Base-by-base conservation (phyloP, 2,113 vertebrate genomes). In the Nipponia nippon region DNA sequence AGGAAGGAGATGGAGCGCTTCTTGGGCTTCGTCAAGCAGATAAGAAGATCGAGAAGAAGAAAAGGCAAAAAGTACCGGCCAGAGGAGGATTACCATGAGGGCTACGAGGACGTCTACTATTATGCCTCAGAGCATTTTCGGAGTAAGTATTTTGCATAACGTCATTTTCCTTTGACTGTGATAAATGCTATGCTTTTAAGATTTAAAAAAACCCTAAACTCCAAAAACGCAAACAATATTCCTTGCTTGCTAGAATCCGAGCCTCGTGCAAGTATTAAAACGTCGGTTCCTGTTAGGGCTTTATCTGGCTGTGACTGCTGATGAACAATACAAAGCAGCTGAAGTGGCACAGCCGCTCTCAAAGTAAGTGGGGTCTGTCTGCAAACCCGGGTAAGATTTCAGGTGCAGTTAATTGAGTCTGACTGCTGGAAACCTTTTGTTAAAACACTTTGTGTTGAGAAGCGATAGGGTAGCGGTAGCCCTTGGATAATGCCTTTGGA, bases 41-140 rank as follows among this genome's bases (percentile, higher is more conserved):
- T 99, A 91, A 97, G 99, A 92, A 98, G 99, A 90, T 99, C 99
- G 1, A 98, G 99, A 96, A 99, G 99, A 96, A 99, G 99, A 97
- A 98, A 99, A 96, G 99, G 99, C 79, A 99, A 99, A 98, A 99
- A 99, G 98, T 99, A 99, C 98, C 98, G 99, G 34, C 99, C 99
- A 1, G 99, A 99, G 97, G 99, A 99, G 98, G 99, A 99, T 97
- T 99, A 99, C 98, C 99, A 99, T 32, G 99, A 99, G 97, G 99
- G 99, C 71, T 99, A 99, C 14, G 99, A 99, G 98, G 99, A 99
- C 94, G 99, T 99, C 94, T 99, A 99, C 98, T 99, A 99, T 97
- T 99, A 99, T 61, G 99, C 99, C 89, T 99, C 99, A 12, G 99
- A 99, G 96, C 98, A 99, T 98, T 98, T 99, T 98, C 98, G 98